These are phyloP conservation scores for Sesamia inferens DNA, from an alignment of 2,888 invertebrate species.

Conservation along the genomic window DNA sequence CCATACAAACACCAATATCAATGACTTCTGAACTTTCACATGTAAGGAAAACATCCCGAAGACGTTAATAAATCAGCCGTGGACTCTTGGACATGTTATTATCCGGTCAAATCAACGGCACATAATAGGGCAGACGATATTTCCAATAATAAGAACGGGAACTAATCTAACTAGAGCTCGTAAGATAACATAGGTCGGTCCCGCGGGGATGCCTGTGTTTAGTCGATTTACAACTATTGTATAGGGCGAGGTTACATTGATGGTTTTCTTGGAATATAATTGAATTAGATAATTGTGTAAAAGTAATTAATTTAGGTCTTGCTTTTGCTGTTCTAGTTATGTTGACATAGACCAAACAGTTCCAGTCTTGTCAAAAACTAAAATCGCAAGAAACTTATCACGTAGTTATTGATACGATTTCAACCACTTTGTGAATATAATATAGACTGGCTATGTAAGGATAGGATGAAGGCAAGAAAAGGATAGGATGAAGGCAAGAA, in stretches of 20 bases:
- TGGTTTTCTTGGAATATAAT: constrained; percentile 5
- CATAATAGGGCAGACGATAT: constrained; percentile 66
- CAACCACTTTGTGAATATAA: too few relatives aligned
- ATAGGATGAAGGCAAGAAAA: too few relatives aligned
- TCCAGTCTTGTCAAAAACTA: neutral
- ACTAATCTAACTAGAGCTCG: constrained; percentile 86
- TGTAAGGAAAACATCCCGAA: constrained; percentile 30
- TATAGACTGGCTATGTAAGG: too few relatives aligned
- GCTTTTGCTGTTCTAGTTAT: neutral
- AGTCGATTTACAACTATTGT: constrained; percentile 73
- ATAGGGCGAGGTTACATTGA: constrained; percentile 43
- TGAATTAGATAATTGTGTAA: constrained; percentile 1
- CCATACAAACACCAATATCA: constrained; percentile 25
- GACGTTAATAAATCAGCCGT: constrained; percentile 50
- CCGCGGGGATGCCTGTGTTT: constrained; percentile 78
- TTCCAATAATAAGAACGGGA: constrained; percentile 84
- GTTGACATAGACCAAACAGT: neutral
- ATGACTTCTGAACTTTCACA: constrained; percentile 18
- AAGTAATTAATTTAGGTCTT: neutral
- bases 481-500: too few relatives aligned
- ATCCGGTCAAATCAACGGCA: constrained; percentile 67
- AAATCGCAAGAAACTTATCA: neutral
- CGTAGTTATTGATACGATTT: too few relatives aligned
- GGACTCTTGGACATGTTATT: constrained; percentile 53
- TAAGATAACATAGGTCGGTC: constrained; percentile 83